phyloP scores from a whole-genome alignment of 1,140 invertebrate genomes.

The Drosophila lini region DNA sequence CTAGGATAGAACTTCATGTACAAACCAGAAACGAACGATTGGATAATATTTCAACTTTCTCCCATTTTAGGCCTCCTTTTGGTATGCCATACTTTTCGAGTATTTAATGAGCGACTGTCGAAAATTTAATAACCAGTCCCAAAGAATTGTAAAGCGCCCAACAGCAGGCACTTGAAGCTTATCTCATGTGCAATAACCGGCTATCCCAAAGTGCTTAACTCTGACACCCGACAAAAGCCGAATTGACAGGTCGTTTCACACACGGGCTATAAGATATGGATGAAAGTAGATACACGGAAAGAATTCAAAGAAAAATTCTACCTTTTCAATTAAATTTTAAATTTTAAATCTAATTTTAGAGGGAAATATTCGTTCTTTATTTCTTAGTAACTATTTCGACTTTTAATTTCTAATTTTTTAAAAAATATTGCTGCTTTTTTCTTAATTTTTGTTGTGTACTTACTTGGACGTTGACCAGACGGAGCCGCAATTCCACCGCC shows the following conservation, averaged over 20 bases:
- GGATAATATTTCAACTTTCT: neutral
- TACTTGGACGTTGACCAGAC: conserved; percentile 11
- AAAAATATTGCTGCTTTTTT: too few species aligned
- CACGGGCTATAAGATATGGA: conserved; percentile 14
- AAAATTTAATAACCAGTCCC: conserved; percentile 14
- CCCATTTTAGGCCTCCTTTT: neutral
- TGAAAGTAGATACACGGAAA: conserved; percentile 3
- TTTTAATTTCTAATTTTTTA: too few species aligned
- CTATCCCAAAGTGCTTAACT: conserved; percentile 52
- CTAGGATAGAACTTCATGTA: too few species aligned
- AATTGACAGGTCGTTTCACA: conserved; percentile 55
- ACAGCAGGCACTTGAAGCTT: conserved; percentile 26
- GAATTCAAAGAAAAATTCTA: neutral
- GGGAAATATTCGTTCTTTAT: neutral
- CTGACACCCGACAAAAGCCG: conserved; percentile 50
- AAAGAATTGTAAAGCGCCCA: neutral
- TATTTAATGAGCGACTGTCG: neutral
- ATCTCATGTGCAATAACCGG: conserved; percentile 40
- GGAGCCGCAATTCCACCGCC: conserved; percentile 39
- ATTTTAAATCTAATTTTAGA: neutral
- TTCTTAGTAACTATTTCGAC: neutral
- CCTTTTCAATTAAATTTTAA: accelerated
- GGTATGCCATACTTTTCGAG: conserved; percentile 14
- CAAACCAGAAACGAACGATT: too few species aligned
- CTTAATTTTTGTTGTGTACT: neutral